A percentile compares a stretch with the other conserved stretches of the same genome.
phyloP scores from a whole-genome alignment of 2,797 vertebrate genomes.

The Eospalax fontanierii region DNA sequence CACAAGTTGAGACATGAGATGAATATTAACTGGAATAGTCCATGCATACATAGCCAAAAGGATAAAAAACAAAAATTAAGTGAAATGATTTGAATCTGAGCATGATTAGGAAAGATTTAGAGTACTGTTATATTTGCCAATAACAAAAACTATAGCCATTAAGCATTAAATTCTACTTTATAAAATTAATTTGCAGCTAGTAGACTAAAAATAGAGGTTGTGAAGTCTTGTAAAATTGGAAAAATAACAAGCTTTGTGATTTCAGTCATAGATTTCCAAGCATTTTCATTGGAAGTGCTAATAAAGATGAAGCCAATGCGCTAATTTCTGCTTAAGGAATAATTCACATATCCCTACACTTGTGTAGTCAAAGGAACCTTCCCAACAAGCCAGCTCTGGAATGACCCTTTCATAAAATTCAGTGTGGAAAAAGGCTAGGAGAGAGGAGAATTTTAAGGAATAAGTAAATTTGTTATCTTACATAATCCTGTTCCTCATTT shows the following conservation, averaged over 20 bases:
- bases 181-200: slow-evolving; percentile 55
- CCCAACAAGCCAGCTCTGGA: not conserved
- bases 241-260: slow-evolving; percentile 26
- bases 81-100: slow-evolving; percentile 63
- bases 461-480: slow-evolving; percentile 21
- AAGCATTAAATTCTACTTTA: slow-evolving; percentile 58
- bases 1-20: not conserved
- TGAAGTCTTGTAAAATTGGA: slow-evolving; percentile 19
- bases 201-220: not conserved
- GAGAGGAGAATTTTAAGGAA: slow-evolving; percentile 30
- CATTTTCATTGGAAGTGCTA: slow-evolving; percentile 43
- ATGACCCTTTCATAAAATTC: not conserved
- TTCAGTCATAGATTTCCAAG: slow-evolving; percentile 42
- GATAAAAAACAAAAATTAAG: not conserved
- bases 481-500: slow-evolving; percentile 47
- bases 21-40: not conserved
- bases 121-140: slow-evolving; percentile 80
- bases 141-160: slow-evolving; percentile 59
- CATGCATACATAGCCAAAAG: not conserved
- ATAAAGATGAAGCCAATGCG: not conserved
- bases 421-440: not conserved
- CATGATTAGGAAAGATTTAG: slow-evolving; percentile 44
- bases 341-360: not conserved
- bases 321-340: slow-evolving; percentile 11
- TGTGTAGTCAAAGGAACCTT: slow-evolving; percentile 7